Conservation (phyloP, 2,113 vertebrate genomes). For the Campylomormyrus numenius region DNA sequence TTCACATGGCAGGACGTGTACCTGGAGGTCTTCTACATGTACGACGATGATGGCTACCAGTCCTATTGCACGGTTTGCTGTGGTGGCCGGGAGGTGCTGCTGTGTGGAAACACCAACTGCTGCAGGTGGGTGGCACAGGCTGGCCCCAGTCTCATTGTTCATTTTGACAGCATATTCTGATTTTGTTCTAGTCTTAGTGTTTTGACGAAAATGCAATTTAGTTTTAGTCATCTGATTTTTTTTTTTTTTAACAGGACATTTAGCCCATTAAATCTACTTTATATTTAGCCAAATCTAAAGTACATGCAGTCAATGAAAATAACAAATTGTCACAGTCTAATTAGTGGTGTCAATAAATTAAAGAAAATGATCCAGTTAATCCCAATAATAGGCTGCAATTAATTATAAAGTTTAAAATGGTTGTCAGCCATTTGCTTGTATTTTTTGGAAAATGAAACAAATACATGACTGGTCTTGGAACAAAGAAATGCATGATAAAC, state of each 20-base stretch:
- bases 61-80: slow-evolving; percentile 92
- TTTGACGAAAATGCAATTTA: not conserved
- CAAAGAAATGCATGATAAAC: too few species aligned
- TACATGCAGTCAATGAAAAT: too few species aligned
- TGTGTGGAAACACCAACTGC: slow-evolving; percentile 81
- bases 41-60: slow-evolving; percentile 88
- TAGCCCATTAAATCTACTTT: not conserved
- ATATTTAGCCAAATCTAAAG: too few species aligned
- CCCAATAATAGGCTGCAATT: too few species aligned
- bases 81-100: slow-evolving; percentile 77
- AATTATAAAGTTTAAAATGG: too few species aligned
- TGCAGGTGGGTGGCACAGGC: slow-evolving; percentile 65
- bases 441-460: too few species aligned
- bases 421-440: too few species aligned
- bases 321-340: too few species aligned
- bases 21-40: slow-evolving; percentile 80
- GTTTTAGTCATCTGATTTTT: not conserved
- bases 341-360: too few species aligned
- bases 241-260: not conserved
- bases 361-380: too few species aligned
- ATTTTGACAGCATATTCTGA: not conserved
- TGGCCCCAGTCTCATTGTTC: not conserved
- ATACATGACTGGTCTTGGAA: too few species aligned
- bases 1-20: slow-evolving; percentile 68
- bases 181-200: not conserved